A percentile compares a stretch with the other conserved stretches of the same genome.
These are phyloP conservation scores for Nasonia vitripennis DNA, from an alignment of 1,140 invertebrate species.

Conservation along the genomic window DNA sequence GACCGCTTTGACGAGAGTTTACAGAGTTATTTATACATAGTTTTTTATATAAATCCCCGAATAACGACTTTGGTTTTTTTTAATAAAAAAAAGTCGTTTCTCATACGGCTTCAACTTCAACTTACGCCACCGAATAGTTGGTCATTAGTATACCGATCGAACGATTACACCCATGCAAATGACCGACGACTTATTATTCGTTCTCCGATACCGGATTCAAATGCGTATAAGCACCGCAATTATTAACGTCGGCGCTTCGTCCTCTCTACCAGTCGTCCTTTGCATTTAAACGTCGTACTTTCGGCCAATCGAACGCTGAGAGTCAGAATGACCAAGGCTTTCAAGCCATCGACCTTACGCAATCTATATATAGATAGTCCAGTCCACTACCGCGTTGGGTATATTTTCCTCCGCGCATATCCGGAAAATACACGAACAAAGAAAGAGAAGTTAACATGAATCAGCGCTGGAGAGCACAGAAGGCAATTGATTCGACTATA, in stretches of 20 bases:
- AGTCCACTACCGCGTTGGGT: not conserved
- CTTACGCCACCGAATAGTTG: too few relatives aligned
- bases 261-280: not conserved
- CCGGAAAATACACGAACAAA: not conserved
- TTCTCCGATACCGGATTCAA: not conserved
- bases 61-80: too few relatives aligned
- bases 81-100: too few relatives aligned
- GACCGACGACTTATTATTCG: too few relatives aligned
- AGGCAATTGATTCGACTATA: constrained; percentile 3
- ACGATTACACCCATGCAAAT: too few relatives aligned
- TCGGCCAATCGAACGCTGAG: constrained; percentile 22
- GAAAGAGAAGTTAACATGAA: not conserved
- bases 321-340: not conserved
- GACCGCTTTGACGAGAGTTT: too few relatives aligned
- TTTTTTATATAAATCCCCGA: too few relatives aligned
- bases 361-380: not conserved
- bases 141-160: too few relatives aligned
- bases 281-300: constrained; percentile 35
- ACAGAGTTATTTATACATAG: too few relatives aligned
- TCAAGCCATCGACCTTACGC: not conserved
- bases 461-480: not conserved
- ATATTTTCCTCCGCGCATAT: not conserved
- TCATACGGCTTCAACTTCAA: too few relatives aligned
- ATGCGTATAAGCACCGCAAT: not conserved
- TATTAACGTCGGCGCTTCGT: not conserved